A percentile compares a stretch with the other conserved stretches of the same genome.
Conservation (phyloP, 1,140 invertebrate genomes). For the Battus philenor region DNA sequence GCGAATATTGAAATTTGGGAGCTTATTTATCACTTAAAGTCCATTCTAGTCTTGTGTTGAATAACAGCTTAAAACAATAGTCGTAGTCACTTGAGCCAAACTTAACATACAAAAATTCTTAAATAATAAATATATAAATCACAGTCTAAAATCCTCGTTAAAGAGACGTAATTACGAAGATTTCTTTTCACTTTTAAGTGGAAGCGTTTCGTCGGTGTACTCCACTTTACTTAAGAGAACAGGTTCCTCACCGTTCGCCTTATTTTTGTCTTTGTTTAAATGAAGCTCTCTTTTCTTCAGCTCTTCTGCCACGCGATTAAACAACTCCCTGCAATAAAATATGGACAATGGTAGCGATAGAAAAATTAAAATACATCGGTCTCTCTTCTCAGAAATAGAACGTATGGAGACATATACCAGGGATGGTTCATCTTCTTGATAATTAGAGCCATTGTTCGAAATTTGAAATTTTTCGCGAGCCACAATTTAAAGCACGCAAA, state of each 20-base stretch:
- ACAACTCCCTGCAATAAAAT: conserved; percentile 43
- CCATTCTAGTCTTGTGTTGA: too few species aligned
- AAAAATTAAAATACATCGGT: too few species aligned
- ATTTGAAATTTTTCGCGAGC: too few species aligned
- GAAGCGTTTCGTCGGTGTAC: conserved; percentile 55
- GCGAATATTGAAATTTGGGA: too few species aligned
- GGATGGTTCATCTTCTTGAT: too few species aligned
- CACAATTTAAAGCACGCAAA: too few species aligned
- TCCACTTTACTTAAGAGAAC: conserved; percentile 43
- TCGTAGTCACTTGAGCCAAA: conserved; percentile 10
- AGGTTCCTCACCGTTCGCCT: conserved; percentile 51
- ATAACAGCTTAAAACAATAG: too few species aligned
- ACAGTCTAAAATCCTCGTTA: conserved; percentile 7
- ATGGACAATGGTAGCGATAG: conserved; percentile 1
- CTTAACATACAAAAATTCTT: conserved; percentile 1
- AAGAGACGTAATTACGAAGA: conserved; percentile 24
- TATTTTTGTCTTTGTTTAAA: conserved; percentile 29
- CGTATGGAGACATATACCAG: too few species aligned
- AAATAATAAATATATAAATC: neutral
- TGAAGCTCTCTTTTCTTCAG: conserved; percentile 51
- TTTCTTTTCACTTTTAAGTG: conserved; percentile 47
- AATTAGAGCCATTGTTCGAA: too few species aligned
- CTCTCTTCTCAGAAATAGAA: too few species aligned
- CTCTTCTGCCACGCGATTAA: conserved; percentile 46
- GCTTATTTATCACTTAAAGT: too few species aligned